Evolutionary conservation across 2,797 vertebrate species (phyloP), one percentile per base, ranked within the genome.

Genomic region (Oreortyx pictus): DNA sequence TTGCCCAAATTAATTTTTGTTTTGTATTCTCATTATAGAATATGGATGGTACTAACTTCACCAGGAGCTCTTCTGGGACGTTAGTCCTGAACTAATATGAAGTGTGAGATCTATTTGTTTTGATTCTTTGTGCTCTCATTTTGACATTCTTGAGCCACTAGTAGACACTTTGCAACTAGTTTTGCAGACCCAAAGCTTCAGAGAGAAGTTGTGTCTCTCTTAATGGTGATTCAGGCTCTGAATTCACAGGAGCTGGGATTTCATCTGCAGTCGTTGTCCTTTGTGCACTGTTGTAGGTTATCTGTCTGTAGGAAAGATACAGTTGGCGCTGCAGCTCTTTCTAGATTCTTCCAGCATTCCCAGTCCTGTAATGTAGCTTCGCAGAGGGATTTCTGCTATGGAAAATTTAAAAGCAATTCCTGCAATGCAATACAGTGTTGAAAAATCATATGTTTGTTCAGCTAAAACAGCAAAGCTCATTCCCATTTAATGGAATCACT

Each of bases 401-500:
- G 77, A 82, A 87, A 85, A 90, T 80, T 37, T 71, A 60, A 79
- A 66, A 75, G 37, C 37, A 80, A 5, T 54, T 95, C 75, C 72
- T 82, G 68, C 64, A 49, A 43, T 43, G 57, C 24, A 5, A 52
- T 77, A 79, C 47, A 61, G 27, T 68, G 17, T 86, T 93, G 71
- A 67, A 79, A 73, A 72, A 70, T 16, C 72, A 56, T 64, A 27
- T 24, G 25, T 77, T 94, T 91, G 78, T 77, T 72, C 23, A 77
- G 71, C 61, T 92, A 27, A 90, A 88, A 88, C 25, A 89, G 85
- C 71, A 79, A 11, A 41, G 80, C 82, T 85, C 39, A 75, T 91
- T 92, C 92, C 64, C 50, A 7, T 76, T 7, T 80, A 72, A 71
- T 82, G 78, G 81, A 77, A 82, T 91, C 91, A 89, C 77, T 92